phyloP scores from a whole-genome alignment of 1,140 invertebrate species.

The Stegodyphus dumicola region DNA sequence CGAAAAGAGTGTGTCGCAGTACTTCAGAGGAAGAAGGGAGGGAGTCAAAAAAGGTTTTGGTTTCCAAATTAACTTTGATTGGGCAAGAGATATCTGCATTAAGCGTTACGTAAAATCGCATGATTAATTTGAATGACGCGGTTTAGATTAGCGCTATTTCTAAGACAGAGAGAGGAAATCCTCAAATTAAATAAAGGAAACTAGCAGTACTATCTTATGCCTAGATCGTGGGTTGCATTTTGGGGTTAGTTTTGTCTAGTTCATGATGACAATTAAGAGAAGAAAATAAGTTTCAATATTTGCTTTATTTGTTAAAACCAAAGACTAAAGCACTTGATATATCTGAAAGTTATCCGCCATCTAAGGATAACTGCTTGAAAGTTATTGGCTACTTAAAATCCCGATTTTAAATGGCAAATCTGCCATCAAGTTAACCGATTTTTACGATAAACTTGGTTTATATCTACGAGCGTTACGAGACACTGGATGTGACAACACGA shows the following conservation, averaged over 20 bases:
- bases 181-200: too few relatives aligned
- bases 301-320: not conserved
- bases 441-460: constrained; percentile 1
- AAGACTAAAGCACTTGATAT: constrained; percentile 1
- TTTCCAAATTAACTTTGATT: too few relatives aligned
- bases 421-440: not conserved
- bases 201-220: constrained; percentile 1
- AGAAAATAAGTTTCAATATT: constrained; percentile 9
- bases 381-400: too few relatives aligned
- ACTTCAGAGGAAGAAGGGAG: too few relatives aligned
- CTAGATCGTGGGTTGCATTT: constrained; percentile 10
- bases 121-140: too few relatives aligned
- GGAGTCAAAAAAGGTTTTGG: too few relatives aligned
- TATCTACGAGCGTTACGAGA: not conserved
- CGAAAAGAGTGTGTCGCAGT: too few relatives aligned
- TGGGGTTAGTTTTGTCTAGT: not conserved
- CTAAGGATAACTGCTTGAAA: too few relatives aligned
- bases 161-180: too few relatives aligned
- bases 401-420: not conserved
- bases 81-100: too few relatives aligned
- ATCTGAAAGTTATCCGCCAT: not conserved
- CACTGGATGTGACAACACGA: not conserved
- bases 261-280: not conserved
- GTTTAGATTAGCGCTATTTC: too few relatives aligned
- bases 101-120: too few relatives aligned